These are phyloP conservation scores for Griposia aprilina DNA, from an alignment of 2,888 invertebrate species.

Conservation along the genomic window DNA sequence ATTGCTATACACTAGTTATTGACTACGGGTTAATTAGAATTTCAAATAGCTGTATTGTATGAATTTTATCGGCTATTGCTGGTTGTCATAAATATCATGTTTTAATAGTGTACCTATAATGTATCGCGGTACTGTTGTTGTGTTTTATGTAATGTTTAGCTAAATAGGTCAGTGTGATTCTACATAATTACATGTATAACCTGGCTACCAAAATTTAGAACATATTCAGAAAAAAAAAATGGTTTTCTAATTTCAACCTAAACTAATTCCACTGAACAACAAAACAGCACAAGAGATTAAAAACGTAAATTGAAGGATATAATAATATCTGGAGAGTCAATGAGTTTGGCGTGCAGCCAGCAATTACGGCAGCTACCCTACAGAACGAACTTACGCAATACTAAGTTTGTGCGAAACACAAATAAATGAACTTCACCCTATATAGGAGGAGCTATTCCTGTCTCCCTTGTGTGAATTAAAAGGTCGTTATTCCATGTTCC, in stretches of 20 bases:
- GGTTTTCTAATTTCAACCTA: neutral
- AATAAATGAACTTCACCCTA: slow-evolving; percentile 58
- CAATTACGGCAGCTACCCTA: slow-evolving; percentile 53
- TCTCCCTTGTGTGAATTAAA: slow-evolving; percentile 57
- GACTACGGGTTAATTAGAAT: slow-evolving; percentile 64
- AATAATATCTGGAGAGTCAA: slow-evolving; percentile 54
- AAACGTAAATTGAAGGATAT: slow-evolving; percentile 54
- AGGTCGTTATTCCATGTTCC: slow-evolving; percentile 53
- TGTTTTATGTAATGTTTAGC: slow-evolving; percentile 34
- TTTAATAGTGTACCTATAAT: slow-evolving; percentile 45
- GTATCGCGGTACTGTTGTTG: slow-evolving; percentile 21
- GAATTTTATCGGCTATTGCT: slow-evolving; percentile 56
- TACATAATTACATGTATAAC: slow-evolving; percentile 3
- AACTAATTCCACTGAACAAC: neutral
- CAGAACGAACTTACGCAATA: slow-evolving; percentile 53
- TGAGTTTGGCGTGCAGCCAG: slow-evolving; percentile 64
- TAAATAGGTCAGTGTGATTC: slow-evolving; percentile 25
- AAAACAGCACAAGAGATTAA: slow-evolving; percentile 36
- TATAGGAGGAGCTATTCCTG: slow-evolving; percentile 41
- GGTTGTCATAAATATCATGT: slow-evolving; percentile 55
- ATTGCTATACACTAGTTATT: slow-evolving; percentile 57
- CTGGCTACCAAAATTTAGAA: too few relatives aligned
- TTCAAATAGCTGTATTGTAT: slow-evolving; percentile 65
- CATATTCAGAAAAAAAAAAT: too few relatives aligned
- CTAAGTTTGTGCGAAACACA: slow-evolving; percentile 49